These are phyloP conservation scores for Neoitamus cyanurus DNA, from an alignment of 2,888 invertebrate genomes.

Conservation along the genomic window DNA sequence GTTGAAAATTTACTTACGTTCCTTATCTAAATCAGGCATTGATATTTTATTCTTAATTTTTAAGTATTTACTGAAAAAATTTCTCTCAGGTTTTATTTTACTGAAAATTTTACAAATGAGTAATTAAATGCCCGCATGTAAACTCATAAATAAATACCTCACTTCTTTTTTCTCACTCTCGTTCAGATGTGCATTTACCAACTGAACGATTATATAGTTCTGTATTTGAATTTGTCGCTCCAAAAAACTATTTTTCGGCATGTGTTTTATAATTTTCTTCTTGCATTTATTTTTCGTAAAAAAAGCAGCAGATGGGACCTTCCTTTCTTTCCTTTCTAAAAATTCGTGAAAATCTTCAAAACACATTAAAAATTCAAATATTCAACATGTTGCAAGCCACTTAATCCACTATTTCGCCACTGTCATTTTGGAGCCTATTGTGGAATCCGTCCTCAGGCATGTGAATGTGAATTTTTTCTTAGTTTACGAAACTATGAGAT, in stretches of 20 bases:
- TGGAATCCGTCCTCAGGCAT: no score
- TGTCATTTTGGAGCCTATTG: no score
- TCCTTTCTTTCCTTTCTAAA: background rate
- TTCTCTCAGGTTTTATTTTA: background rate
- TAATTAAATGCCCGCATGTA: background rate
- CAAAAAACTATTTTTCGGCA: background rate
- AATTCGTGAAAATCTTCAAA: no score
- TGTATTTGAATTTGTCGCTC: background rate
- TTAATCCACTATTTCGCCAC: no score
- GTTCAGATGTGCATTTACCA: background rate
- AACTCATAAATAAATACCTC: background rate
- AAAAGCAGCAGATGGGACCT: no score
- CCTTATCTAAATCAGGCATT: background rate
- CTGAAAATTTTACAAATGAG: background rate
- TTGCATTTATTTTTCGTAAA: background rate
- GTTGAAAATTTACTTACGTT: background rate
- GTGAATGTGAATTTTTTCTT: no score
- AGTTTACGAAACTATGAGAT: no score
- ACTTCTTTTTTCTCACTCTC: background rate
- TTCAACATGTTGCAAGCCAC: no score
- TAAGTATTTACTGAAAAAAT: background rate
- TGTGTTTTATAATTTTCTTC: background rate
- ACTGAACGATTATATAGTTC: background rate
- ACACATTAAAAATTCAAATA: no score
- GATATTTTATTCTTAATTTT: background rate